These are phyloP conservation scores for Xenopus laevis DNA, from an alignment of 2,113 vertebrate species.

Conservation along the genomic window DNA sequence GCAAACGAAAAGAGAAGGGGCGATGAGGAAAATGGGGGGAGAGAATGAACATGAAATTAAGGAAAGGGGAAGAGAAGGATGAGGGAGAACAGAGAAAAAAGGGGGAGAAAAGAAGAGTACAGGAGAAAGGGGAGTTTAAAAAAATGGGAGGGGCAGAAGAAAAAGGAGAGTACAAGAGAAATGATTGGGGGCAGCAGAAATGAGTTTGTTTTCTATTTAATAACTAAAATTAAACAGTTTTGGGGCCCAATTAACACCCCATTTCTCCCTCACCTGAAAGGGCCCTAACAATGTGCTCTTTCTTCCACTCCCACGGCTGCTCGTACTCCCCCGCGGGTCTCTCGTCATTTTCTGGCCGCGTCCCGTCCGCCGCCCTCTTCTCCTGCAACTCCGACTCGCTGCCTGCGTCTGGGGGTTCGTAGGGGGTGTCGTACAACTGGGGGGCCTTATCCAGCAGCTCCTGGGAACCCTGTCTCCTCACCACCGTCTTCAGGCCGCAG, in stretches of 20 bases:
- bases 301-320: constrained; percentile 88
- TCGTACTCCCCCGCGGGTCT: constrained; percentile 75
- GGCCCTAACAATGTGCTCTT: constrained; percentile 76
- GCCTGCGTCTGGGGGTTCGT: constrained; percentile 57
- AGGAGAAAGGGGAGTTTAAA: no score
- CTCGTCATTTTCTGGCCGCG: constrained; percentile 66
- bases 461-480: constrained; percentile 49
- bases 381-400: constrained; percentile 42
- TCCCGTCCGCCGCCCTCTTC: constrained; percentile 46
- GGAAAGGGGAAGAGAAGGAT: no score
- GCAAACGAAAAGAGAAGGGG: no score
- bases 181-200: no score
- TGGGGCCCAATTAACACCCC: not conserved
- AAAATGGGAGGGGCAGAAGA: no score
- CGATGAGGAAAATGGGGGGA: no score
- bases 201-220: no score
- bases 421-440: constrained; percentile 73
- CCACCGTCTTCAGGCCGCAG: constrained; percentile 56
- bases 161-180: no score
- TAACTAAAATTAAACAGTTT: no score
- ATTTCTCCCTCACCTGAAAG: constrained; percentile 70
- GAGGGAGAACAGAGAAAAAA: no score
- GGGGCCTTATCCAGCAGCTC: constrained; percentile 54
- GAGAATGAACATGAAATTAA: no score
- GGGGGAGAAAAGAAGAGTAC: no score